phyloP scores from a whole-genome alignment of 2,113 vertebrate genomes.

The Ciconia boyciana region DNA sequence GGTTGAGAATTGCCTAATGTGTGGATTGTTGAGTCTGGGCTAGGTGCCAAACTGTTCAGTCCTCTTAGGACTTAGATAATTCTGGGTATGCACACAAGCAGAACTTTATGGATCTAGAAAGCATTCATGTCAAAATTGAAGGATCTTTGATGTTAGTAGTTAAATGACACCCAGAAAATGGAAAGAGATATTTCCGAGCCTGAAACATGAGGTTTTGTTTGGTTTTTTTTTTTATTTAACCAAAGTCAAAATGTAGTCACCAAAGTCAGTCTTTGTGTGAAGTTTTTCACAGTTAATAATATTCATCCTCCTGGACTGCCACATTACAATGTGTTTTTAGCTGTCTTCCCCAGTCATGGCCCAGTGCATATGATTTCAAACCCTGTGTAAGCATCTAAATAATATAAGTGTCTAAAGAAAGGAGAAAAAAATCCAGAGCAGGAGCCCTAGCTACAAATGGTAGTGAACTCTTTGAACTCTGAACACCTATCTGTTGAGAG shows the following conservation, averaged over 20 bases:
- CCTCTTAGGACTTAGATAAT: neutral
- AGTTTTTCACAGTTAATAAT: neutral
- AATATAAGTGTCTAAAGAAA: neutral
- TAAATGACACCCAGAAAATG: neutral
- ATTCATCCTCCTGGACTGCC: neutral
- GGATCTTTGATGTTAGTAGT: neutral
- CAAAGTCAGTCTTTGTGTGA: neutral
- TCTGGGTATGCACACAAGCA: neutral
- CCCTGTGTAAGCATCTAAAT: neutral
- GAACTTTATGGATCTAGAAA: neutral
- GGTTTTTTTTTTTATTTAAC: neutral
- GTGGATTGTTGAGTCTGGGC: neutral
- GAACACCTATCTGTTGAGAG: neutral
- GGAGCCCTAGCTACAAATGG: neutral
- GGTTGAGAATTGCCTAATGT: neutral
- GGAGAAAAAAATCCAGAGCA: neutral
- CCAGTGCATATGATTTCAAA: neutral
- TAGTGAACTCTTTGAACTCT: neutral
- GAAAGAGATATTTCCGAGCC: neutral
- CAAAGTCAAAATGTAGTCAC: neutral
- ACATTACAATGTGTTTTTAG: neutral
- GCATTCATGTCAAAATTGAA: neutral
- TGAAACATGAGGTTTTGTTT: neutral
- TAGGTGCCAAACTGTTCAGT: neutral
- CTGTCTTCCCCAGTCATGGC: rapidly evolving